Evolutionary conservation across 2,888 invertebrate genomes (phyloP), one percentile per base, ranked within the genome.

Genomic region (Cordylochernes scorpioides): DNA sequence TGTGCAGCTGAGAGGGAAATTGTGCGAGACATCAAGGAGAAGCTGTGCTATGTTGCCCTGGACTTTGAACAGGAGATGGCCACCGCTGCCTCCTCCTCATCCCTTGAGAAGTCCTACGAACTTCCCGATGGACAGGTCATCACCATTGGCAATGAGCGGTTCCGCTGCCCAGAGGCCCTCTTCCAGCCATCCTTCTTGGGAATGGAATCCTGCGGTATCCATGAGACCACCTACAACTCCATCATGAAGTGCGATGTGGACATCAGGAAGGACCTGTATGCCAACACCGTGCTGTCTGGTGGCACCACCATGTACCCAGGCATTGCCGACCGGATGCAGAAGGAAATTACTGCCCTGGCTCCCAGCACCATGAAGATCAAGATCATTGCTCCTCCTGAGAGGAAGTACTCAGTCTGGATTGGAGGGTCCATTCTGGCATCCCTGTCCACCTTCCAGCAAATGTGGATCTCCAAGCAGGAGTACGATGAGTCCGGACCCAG

Each of bases 331-430:
- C 67, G 84, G 48, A 84, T 86, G 84, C 82, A 86, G 61, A 84
- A 84, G 60, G 84, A 86, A 62, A 82, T 84, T 61, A 80, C 78
- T 38, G 71, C 78, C 34, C 64, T 84, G 43, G 62, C 62, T 25
- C 63, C 63, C 32, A 51, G 56, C 42, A 63, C 64, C 26, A 65
- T 65, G 62, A 64, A 64, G 52, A 63, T 65, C 51, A 63, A 63
- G 52, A 61, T 63, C 49, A 80, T 82, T 58, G 80, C 82, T 46
- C 80, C 80, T 31, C 80, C 84, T 42, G 84, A 84, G 64, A 67
- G 86, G 55, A 86, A 86, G 59, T 84, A 86, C 67, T 84, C 84
- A 50, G 84, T 86, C 46, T 86, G 84, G 84, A 86, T 88, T 65
- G 86, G 86, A 55, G 86, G 86, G 44, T 86, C 86, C 55, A 86